These are phyloP conservation scores for Diorhabda sublineata DNA, from an alignment of 1,140 invertebrate species.

Conservation along the genomic window DNA sequence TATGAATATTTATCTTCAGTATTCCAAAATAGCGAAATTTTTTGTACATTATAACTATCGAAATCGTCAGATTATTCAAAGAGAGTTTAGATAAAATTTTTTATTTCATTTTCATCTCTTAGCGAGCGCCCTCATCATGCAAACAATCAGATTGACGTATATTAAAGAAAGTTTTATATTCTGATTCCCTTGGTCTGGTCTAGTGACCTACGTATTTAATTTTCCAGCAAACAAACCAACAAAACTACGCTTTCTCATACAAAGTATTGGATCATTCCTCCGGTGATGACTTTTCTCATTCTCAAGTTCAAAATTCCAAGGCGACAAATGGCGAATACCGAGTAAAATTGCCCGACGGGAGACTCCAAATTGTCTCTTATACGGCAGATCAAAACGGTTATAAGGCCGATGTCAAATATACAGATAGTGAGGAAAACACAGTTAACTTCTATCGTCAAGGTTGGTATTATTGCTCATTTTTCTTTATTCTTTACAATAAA, in stretches of 20 bases:
- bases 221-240: constrained; percentile 20
- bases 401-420: constrained; percentile 66
- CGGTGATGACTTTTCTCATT: constrained; percentile 79
- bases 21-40: too few relatives aligned
- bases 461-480: neutral
- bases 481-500: too few relatives aligned
- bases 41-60: too few relatives aligned
- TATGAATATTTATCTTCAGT: too few relatives aligned
- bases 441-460: constrained; percentile 28
- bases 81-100: too few relatives aligned
- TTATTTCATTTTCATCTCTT: too few relatives aligned
- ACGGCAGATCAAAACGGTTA: constrained; percentile 71
- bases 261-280: constrained; percentile 74
- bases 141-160: too few relatives aligned
- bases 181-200: too few relatives aligned
- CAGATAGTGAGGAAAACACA: constrained; percentile 53
- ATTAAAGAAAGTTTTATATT: too few relatives aligned
- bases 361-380: constrained; percentile 71
- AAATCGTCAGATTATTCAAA: too few relatives aligned
- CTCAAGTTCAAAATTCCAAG: constrained; percentile 69
- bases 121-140: too few relatives aligned
- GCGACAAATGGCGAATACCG: constrained; percentile 72
- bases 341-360: constrained; percentile 68
- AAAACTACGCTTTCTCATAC: constrained; percentile 74
- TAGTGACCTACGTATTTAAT: too few relatives aligned